Conservation (phyloP, 2,113 vertebrate species). For the Mastomys coucha region DNA sequence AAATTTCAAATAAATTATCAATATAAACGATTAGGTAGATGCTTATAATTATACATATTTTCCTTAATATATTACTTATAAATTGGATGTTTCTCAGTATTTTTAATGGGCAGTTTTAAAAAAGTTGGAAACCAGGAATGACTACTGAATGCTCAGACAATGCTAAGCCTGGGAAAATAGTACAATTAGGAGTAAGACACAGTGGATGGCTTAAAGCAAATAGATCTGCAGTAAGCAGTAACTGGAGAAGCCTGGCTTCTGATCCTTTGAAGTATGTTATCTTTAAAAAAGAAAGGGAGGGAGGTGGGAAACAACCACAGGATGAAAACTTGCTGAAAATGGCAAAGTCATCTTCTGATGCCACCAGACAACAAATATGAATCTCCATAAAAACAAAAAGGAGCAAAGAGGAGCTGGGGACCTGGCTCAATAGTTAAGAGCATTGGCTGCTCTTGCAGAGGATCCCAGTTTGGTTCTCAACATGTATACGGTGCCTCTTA, state of each 20-base stretch:
- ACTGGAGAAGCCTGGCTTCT: background rate
- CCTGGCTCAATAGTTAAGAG: background rate
- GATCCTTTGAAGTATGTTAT: background rate
- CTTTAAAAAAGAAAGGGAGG: background rate
- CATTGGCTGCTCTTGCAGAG: background rate
- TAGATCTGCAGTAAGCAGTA: constrained; percentile 35
- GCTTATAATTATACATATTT: background rate
- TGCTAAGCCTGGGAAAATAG: constrained; percentile 43
- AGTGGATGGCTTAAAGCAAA: constrained; percentile 18
- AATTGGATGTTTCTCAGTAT: background rate
- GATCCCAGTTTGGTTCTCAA: background rate
- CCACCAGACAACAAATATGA: background rate
- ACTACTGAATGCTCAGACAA: background rate
- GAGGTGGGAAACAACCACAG: background rate
- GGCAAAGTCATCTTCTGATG: background rate
- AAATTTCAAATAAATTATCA: constrained; percentile 43
- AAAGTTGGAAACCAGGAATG: constrained; percentile 6
- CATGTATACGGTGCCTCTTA: background rate
- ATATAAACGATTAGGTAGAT: background rate
- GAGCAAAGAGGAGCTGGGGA: background rate
- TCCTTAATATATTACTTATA: background rate
- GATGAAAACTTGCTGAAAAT: constrained; percentile 25
- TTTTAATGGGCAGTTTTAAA: constrained; percentile 40
- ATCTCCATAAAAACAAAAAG: constrained; percentile 21
- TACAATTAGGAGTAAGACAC: constrained; percentile 47